Evolutionary conservation across 2,888 invertebrate genomes (phyloP).

Genomic region (Eupelmus urozonus): DNA sequence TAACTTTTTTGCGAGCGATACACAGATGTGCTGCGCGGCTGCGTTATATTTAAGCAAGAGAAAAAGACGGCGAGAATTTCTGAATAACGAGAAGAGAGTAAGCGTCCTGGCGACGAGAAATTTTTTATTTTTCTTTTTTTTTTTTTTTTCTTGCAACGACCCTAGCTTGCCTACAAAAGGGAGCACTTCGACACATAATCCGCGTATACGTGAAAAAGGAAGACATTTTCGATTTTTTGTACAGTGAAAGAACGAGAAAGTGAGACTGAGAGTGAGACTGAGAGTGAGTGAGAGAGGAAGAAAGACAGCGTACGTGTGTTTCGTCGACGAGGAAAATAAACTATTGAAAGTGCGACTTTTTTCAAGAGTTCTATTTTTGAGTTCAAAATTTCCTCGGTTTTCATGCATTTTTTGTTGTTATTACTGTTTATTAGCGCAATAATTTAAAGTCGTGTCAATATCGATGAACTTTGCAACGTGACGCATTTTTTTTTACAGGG

Average conservation of each 20-base stretch:
- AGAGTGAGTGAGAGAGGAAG: no score
- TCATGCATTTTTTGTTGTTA: conserved; percentile 7
- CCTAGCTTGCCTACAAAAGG: conserved; percentile 23
- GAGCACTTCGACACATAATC: conserved; percentile 50
- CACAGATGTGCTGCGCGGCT: conserved; percentile 27
- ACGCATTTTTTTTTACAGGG: conserved; percentile 6
- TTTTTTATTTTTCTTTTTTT: conserved; percentile 34
- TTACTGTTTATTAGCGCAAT: no score
- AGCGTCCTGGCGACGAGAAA: conserved; percentile 52
- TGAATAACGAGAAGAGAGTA: conserved; percentile 49
- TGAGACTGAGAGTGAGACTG: no score
- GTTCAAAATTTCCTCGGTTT: no score
- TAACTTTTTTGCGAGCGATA: conserved; percentile 53
- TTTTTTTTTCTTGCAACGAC: no score
- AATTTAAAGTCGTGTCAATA: no score
- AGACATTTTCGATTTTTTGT: conserved; percentile 25
- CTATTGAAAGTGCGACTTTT: conserved; percentile 65
- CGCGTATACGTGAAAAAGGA: conserved; percentile 3
- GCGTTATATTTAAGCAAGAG: not conserved
- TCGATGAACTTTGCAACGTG: not conserved
- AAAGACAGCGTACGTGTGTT: no score
- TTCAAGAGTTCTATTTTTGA: no score
- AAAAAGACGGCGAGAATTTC: conserved; percentile 24
- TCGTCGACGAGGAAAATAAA: conserved; percentile 69
- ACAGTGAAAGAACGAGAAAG: no score